Evolutionary conservation across 2,113 vertebrate genomes (phyloP).

Genomic region (Anolis carolinensis): DNA sequence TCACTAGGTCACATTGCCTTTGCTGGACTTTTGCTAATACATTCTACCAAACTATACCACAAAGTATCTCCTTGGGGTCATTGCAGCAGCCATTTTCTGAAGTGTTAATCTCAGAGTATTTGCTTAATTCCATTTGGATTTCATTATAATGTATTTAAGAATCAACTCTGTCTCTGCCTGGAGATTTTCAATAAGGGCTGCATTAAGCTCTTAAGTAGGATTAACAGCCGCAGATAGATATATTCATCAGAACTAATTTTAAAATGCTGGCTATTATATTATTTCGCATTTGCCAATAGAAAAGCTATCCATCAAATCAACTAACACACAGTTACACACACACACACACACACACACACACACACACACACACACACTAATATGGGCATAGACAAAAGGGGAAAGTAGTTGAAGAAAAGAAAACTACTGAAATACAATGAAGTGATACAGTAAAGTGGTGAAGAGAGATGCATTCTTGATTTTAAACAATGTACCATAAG

Average conservation of each 20-base stretch:
- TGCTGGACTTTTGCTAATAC: not conserved
- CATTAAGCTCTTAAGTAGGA: slow-evolving; percentile 65
- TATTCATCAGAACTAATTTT: slow-evolving; percentile 63
- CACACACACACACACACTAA: not conserved
- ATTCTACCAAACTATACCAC: slow-evolving; percentile 2
- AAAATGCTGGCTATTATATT: slow-evolving; percentile 52
- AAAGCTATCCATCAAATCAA: slow-evolving; percentile 40
- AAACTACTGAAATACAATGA: slow-evolving; percentile 26
- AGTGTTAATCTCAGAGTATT: slow-evolving; percentile 39
- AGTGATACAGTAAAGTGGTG: not conserved
- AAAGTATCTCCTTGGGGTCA: not conserved
- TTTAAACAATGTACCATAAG: slow-evolving; percentile 43
- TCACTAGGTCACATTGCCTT: not conserved
- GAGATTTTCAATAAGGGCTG: slow-evolving; percentile 50
- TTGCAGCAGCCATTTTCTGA: slow-evolving; percentile 21
- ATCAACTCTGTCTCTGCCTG: slow-evolving; percentile 46
- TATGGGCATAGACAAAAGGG: not conserved
- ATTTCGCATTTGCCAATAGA: slow-evolving; percentile 34
- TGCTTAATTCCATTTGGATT: slow-evolving; percentile 55
- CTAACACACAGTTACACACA: not conserved
- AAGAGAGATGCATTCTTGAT: slow-evolving; percentile 46
- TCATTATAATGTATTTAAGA: slow-evolving; percentile 60
- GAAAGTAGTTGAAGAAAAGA: not conserved
- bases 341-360: too few species aligned
- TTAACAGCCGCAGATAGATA: slow-evolving; percentile 64